These are phyloP conservation scores for Rhabdophis nuchalis DNA, from an alignment of 2,797 vertebrate species.

Conservation along the genomic window DNA sequence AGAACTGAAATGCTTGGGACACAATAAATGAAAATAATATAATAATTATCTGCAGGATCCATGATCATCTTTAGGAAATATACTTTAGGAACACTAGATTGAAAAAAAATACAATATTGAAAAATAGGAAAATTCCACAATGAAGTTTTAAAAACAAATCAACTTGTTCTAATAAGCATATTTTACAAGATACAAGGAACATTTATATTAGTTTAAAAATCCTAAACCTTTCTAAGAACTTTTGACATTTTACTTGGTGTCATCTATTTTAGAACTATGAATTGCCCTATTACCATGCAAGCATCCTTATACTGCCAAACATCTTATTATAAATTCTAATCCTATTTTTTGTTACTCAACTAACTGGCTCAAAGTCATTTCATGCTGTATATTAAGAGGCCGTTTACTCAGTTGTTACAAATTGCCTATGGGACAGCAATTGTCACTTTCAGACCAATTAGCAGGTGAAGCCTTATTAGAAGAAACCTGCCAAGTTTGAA, in stretches of 20 bases:
- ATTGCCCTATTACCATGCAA: background rate
- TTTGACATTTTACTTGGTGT: background rate
- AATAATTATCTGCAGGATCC: background rate
- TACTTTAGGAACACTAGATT: background rate
- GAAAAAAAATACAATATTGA: background rate
- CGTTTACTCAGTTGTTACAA: conserved; percentile 73
- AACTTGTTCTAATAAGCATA: background rate
- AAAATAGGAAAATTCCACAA: background rate
- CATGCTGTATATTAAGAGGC: conserved; percentile 63
- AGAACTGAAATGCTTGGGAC: background rate
- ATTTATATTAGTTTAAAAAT: background rate
- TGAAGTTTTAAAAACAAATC: background rate
- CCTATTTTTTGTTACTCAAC: background rate
- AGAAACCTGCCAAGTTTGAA: conserved; percentile 58
- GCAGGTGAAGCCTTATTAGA: conserved; percentile 67
- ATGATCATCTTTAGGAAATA: background rate
- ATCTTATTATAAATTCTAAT: background rate
- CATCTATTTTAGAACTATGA: background rate
- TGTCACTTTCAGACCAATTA: conserved; percentile 83
- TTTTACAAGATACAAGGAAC: background rate
- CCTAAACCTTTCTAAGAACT: background rate
- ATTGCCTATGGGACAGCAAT: conserved; percentile 79
- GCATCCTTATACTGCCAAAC: background rate
- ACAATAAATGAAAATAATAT: background rate
- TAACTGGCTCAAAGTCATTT: conserved; percentile 40